Conservation (phyloP, 2,797 vertebrate species). For the Pipistrellus pipistrellus region DNA sequence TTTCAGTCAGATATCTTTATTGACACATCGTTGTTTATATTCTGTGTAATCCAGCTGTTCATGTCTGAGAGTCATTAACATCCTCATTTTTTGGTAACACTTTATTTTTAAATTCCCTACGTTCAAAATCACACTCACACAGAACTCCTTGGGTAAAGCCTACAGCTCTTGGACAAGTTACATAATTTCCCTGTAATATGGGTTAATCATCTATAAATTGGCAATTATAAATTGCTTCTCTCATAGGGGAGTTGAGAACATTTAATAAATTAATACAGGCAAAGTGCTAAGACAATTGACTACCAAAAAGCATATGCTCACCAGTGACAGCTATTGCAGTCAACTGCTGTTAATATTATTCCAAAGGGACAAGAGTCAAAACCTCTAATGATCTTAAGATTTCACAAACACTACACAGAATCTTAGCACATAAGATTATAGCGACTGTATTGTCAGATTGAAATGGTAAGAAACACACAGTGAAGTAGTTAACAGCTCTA, state of each 20-base stretch:
- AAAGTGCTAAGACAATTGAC: not conserved
- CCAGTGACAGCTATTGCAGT: not conserved
- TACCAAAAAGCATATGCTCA: not conserved
- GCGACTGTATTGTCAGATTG: not conserved
- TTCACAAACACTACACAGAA: not conserved
- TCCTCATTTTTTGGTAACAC: not conserved
- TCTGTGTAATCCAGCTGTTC: not conserved
- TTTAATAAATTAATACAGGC: not conserved
- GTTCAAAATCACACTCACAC: not conserved
- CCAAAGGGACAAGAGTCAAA: not conserved
- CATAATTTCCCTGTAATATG: not conserved
- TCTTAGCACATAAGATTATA: slow-evolving; percentile 27
- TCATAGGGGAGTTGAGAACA: not conserved
- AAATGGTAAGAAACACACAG: slow-evolving; percentile 21
- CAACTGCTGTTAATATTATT: not conserved
- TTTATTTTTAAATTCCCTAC: not conserved
- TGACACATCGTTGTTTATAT: not conserved
- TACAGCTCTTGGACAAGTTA: not conserved
- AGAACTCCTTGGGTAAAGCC: not conserved
- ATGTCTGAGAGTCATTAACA: not conserved
- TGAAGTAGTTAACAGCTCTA: slow-evolving; percentile 42
- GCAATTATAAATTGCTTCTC: not conserved
- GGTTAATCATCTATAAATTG: not conserved
- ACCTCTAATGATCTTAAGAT: not conserved
- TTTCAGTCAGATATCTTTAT: not conserved